Evolutionary conservation across 2,113 vertebrate genomes (phyloP), one percentile per base, ranked within the genome.

Genomic region (Rynchops niger): DNA sequence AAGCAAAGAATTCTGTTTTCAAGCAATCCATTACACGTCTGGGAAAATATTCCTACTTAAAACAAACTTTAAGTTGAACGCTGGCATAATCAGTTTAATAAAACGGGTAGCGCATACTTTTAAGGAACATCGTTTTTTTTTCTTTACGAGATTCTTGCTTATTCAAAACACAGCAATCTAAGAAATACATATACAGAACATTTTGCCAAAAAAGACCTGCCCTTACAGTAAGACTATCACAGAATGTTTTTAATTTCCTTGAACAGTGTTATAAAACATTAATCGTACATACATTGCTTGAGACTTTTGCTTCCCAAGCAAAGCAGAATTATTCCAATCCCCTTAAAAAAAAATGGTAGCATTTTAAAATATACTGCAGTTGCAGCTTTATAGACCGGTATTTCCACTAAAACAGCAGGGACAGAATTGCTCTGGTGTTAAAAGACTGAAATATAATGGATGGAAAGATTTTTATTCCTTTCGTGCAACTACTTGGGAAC

Each of bases 161-260:
- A 97, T 98, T 98, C 96, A 92, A 94, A 98, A 95, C 91, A 94
- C 93, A 36, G 91, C 96, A 93, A 94, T 96, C 89, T 97, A 88
- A 95, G 96, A 93, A 93, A 97, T 81, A 92, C 91, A 94, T 96
- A 97, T 90, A 95, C 92, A 93, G 95, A 97, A 94, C 66, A 32
- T 80, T 91, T 95, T 88, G 96, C 97, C 95, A 97, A 86, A 93
- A 90, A 78, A 67, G 65, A 74, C 78, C 67, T 86, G 65, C 72
- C 72, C 94, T 90, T 84, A 38, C 94, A 55, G 74, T 49, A 92
- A 96, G 97, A 97, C 93, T 95, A 95, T 96, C 97, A 81, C 73
- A 93, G 96, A 97, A 95, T 97, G 97, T 97, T 98, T 95, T 98
- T 97, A 94, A 96, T 98, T 98, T 97, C 97, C 97, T 97, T 93